phyloP scores from a whole-genome alignment of 2,113 vertebrate species.

The Helogale parvula region DNA sequence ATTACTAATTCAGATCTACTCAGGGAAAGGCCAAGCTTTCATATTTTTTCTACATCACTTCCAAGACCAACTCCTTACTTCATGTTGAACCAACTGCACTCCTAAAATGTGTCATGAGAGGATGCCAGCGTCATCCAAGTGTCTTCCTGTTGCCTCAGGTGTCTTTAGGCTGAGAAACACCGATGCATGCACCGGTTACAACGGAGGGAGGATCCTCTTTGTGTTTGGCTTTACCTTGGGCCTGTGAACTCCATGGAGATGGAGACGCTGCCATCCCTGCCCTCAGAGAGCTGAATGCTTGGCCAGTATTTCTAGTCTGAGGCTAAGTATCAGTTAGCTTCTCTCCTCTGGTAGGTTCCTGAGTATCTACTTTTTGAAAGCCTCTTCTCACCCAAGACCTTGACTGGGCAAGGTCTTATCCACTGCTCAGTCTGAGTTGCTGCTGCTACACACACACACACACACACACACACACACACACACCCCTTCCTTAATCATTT shows the following conservation, averaged over 20 bases:
- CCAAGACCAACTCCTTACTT: not conserved
- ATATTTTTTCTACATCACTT: slow-evolving; percentile 5
- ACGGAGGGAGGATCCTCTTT: not conserved
- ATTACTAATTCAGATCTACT: slow-evolving; percentile 39
- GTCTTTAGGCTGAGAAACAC: slow-evolving; percentile 18
- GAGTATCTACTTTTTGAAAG: slow-evolving; percentile 1
- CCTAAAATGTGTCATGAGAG: not conserved
- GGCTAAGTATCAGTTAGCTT: not conserved
- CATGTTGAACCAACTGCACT: not conserved
- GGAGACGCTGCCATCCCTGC: not conserved
- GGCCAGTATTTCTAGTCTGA: not conserved
- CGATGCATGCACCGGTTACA: not conserved
- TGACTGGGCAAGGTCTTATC: slow-evolving; percentile 13
- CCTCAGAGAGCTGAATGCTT: not conserved
- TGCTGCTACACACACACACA: not conserved
- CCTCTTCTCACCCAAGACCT: not conserved
- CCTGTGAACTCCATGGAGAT: not conserved
- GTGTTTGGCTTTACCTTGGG: not conserved
- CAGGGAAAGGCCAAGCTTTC: not conserved
- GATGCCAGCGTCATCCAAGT: not conserved
- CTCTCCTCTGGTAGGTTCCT: not conserved
- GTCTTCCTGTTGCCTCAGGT: not conserved
- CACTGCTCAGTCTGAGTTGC: not conserved
- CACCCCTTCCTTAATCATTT: not conserved
- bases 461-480: not conserved